These are phyloP conservation scores for Bucco capensis DNA, from an alignment of 2,113 vertebrate genomes.

Conservation along the genomic window DNA sequence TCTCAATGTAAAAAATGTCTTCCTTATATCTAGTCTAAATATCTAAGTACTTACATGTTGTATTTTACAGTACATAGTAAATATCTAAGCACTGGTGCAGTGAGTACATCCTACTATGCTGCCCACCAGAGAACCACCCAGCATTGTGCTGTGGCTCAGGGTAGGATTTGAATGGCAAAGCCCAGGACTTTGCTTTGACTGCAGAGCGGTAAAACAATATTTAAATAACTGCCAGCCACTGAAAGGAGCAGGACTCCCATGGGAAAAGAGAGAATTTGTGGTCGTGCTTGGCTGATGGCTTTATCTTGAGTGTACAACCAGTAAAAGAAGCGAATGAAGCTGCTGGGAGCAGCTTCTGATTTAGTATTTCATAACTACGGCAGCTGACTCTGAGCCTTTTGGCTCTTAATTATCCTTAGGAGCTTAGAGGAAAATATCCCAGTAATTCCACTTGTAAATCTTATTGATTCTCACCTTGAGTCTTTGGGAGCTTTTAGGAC, in stretches of 20 bases:
- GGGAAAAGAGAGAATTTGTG: background rate
- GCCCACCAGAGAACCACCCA: background rate
- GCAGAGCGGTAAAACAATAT: constrained; percentile 10
- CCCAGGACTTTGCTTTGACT: constrained; percentile 16
- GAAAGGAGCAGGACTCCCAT: background rate
- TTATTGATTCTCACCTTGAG: constrained; percentile 39
- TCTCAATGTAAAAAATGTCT: background rate
- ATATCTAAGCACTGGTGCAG: background rate
- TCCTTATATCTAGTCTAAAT: background rate
- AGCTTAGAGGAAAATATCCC: constrained; percentile 27
- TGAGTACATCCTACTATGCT: rapidly evolving
- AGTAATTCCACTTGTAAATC: constrained; percentile 16
- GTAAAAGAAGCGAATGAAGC: background rate
- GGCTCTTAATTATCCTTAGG: constrained; percentile 45
- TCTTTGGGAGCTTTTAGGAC: constrained; percentile 21
- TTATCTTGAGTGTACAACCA: background rate
- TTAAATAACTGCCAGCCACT: constrained; percentile 23
- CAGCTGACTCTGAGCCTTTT: constrained; percentile 5
- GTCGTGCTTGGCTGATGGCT: background rate
- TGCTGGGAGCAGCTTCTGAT: constrained; percentile 31
- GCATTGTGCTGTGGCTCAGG: background rate
- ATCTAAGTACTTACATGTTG: background rate
- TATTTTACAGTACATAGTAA: background rate
- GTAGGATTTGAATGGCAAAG: background rate
- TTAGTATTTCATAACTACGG: constrained; percentile 41